Evolutionary conservation across 2,888 invertebrate species (phyloP).

Genomic region (Macrophya annulata): DNA sequence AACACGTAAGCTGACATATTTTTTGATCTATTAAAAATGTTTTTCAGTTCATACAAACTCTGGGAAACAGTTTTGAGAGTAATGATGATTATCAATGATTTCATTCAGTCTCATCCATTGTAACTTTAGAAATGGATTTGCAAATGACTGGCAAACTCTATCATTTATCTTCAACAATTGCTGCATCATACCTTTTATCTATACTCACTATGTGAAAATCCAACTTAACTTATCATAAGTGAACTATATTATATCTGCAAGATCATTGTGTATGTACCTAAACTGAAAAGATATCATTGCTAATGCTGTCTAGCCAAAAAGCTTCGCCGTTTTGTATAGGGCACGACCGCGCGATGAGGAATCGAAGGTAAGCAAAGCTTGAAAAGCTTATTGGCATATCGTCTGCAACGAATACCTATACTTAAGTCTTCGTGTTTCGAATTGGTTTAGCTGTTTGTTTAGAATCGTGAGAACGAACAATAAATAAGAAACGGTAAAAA

Average conservation of each 20-base stretch:
- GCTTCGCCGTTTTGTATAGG: not conserved
- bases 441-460: not conserved
- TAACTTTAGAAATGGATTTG: not conserved
- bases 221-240: conserved; percentile 5
- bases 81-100: not conserved
- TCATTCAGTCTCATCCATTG: not conserved
- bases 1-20: not conserved
- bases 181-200: not conserved
- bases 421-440: not conserved
- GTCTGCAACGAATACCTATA: not conserved
- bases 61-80: not conserved
- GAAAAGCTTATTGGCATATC: not conserved
- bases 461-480: not conserved
- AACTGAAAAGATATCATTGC: not conserved
- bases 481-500: not conserved
- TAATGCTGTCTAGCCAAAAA: not conserved
- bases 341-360: conserved; percentile 7
- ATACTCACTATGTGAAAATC: not conserved
- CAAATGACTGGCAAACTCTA: conserved; percentile 5
- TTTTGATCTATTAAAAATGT: not conserved
- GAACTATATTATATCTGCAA: conserved; percentile 21
- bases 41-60: not conserved
- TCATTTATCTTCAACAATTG: not conserved
- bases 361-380: not conserved
- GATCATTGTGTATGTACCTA: conserved; percentile 9